These are phyloP conservation scores for Philypnodon macrostomus DNA, from an alignment of 2,797 vertebrate species.

Conservation along the genomic window DNA sequence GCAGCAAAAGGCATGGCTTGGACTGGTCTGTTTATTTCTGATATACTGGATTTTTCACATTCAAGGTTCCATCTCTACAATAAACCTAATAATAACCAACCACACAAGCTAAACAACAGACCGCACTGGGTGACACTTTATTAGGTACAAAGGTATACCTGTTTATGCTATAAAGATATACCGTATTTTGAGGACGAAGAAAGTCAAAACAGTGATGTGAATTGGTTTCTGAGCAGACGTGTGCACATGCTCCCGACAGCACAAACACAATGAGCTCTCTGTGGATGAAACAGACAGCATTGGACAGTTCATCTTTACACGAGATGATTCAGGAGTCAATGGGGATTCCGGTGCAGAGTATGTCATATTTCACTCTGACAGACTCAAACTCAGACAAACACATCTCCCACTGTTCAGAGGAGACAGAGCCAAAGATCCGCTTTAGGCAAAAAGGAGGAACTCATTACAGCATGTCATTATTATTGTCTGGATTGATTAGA, in stretches of 20 bases:
- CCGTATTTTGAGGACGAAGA: not conserved
- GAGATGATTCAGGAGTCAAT: conserved; percentile 45
- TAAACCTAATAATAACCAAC: too few relatives aligned
- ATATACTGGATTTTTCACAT: too few relatives aligned
- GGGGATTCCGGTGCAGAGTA: conserved; percentile 57
- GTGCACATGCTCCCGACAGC: not conserved
- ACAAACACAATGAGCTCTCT: conserved; percentile 54
- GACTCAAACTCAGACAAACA: conserved; percentile 22
- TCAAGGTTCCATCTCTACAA: too few relatives aligned
- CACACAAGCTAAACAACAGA: too few relatives aligned
- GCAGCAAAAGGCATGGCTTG: too few relatives aligned
- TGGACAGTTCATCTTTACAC: conserved; percentile 28
- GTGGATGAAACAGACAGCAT: conserved; percentile 28
- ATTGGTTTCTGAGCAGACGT: conserved; percentile 17
- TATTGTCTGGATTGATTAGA: conserved; percentile 22
- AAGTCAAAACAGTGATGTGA: conserved; percentile 21
- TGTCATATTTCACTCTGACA: conserved; percentile 58
- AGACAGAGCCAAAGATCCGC: conserved; percentile 20
- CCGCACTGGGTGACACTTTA: too few relatives aligned
- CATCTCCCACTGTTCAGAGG: conserved; percentile 14
- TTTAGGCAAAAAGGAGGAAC: conserved; percentile 6
- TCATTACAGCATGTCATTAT: conserved; percentile 16
- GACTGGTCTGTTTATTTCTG: too few relatives aligned
- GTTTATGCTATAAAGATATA: too few relatives aligned
- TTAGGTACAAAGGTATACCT: too few relatives aligned